Conservation (phyloP, 2,797 vertebrate genomes). For the Hyperoplus immaculatus region DNA sequence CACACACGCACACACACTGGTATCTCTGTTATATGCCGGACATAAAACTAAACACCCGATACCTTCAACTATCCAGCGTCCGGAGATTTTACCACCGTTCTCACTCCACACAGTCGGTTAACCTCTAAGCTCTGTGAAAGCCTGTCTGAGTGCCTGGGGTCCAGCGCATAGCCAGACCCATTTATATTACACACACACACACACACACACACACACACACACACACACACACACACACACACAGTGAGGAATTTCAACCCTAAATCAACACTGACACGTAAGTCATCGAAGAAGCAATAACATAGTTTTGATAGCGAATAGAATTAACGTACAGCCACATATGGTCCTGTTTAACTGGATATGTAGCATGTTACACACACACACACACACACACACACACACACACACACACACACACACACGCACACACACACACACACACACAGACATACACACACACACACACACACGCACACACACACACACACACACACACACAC, state of each 20-base stretch:
- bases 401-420: too few relatives aligned
- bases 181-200: not conserved
- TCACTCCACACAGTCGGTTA: conserved; percentile 8
- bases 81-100: conserved; percentile 23
- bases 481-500: too few relatives aligned
- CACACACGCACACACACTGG: too few relatives aligned
- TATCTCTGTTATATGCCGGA: not conserved
- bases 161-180: conserved; percentile 35
- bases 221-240: too few relatives aligned
- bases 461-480: too few relatives aligned
- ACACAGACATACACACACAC: too few relatives aligned
- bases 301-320: conserved; percentile 24
- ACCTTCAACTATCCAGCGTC: not conserved
- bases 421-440: too few relatives aligned
- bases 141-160: conserved; percentile 30
- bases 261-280: conserved; percentile 35
- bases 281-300: conserved; percentile 18
- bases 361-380: not conserved
- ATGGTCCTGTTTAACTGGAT: conserved; percentile 44
- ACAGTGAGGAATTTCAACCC: conserved; percentile 27
- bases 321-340: conserved; percentile 26
- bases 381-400: too few relatives aligned
- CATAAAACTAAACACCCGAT: not conserved
- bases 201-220: too few relatives aligned
- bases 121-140: conserved; percentile 18